These are phyloP conservation scores for Mormyrus lacerda DNA, from an alignment of 2,113 vertebrate species.

Conservation along the genomic window DNA sequence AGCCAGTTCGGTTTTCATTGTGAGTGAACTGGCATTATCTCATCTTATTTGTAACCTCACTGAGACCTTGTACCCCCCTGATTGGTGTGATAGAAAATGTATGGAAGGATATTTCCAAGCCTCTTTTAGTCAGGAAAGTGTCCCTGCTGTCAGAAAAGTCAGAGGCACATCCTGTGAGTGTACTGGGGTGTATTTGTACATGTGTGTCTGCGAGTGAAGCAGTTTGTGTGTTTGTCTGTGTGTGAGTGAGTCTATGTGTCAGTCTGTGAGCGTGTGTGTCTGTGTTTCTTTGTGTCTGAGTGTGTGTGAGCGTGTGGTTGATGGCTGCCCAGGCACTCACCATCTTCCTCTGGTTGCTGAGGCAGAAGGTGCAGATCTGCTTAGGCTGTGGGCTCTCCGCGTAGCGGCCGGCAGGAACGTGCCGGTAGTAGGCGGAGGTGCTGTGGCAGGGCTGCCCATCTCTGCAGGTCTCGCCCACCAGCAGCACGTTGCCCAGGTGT, in stretches of 20 bases:
- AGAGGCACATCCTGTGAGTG: neutral
- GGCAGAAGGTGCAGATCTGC: conserved; percentile 98
- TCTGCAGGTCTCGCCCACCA: conserved; percentile 76
- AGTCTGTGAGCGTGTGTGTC: neutral
- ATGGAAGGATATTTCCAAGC: neutral
- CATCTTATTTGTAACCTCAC: neutral
- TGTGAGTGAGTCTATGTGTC: neutral
- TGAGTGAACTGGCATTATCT: neutral
- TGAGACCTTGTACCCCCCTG: neutral
- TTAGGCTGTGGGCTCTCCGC: conserved; percentile 77
- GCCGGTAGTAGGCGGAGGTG: conserved; percentile 68
- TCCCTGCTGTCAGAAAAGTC: neutral
- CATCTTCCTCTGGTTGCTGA: conserved; percentile 91
- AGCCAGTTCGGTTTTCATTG: neutral
- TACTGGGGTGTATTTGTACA: neutral
- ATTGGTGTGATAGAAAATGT: neutral
- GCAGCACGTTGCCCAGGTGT: conserved; percentile 83
- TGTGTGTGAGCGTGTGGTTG: neutral
- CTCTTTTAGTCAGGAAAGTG: neutral
- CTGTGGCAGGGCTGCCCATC: conserved; percentile 88
- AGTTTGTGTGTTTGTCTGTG: neutral
- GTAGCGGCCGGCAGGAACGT: conserved; percentile 54
- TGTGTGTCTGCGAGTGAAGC: neutral
- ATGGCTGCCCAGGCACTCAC: conserved; percentile 56
- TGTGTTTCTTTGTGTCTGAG: neutral